phyloP scores from a whole-genome alignment of 30 jellyfish, hydroid and myxozoan species.

The Cassiopea xamachana region DNA sequence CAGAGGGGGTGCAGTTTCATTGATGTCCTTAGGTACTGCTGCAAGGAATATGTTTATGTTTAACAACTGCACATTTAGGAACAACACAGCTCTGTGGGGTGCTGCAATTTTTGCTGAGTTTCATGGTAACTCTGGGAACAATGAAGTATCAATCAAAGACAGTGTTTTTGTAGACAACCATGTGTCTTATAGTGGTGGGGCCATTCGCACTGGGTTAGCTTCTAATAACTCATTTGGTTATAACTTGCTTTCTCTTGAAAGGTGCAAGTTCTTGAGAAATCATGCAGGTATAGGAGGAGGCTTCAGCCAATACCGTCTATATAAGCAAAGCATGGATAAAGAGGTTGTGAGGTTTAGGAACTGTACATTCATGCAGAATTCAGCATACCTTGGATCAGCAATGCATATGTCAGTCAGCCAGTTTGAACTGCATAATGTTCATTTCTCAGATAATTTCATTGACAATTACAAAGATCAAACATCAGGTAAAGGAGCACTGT shows the following conservation, averaged over 20 bases:
- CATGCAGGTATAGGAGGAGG: constrained; percentile 37
- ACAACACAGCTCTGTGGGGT: constrained; percentile 84
- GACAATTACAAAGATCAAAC: constrained; percentile 6
- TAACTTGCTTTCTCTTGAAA: neutral
- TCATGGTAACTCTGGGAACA: constrained; percentile 36
- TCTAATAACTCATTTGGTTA: constrained; percentile 24
- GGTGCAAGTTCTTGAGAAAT: constrained; percentile 11
- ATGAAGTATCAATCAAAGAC: neutral
- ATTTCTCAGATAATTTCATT: constrained; percentile 7
- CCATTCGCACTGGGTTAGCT: constrained; percentile 52
- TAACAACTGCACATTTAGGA: constrained; percentile 35
- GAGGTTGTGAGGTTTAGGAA: constrained; percentile 19
- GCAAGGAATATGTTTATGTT: constrained; percentile 31
- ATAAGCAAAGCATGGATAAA: constrained; percentile 6
- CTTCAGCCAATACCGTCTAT: constrained; percentile 37
- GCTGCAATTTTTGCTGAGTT: constrained; percentile 74
- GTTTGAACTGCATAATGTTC: constrained; percentile 8
- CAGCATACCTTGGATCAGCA: constrained; percentile 43
- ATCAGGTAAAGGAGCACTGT: constrained; percentile 57
- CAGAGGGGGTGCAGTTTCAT: constrained; percentile 78
- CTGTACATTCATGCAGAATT: constrained; percentile 19
- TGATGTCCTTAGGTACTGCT: constrained; percentile 48
- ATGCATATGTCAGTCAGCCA: constrained; percentile 57
- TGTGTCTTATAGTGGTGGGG: constrained; percentile 86
- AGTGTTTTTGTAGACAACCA: constrained; percentile 42